Evolutionary conservation across 2,888 invertebrate genomes (phyloP), one percentile per base, ranked within the genome.

Genomic region (Napeogenes inachia): DNA sequence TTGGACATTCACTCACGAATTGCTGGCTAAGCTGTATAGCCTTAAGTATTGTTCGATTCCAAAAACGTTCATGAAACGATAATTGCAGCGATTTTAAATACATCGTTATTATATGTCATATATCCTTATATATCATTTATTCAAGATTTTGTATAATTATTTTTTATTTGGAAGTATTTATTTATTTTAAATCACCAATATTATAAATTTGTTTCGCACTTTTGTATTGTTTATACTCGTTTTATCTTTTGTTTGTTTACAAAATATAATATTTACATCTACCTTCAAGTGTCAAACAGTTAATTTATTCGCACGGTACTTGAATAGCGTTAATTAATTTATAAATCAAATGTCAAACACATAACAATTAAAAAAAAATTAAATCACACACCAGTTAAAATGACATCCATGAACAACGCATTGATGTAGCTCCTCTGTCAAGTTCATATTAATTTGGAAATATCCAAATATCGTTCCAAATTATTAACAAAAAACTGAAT

Each of bases 331-430:
- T 50, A 63, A 63, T 66, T 61, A 65, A 45, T 63, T 57, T 54
- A 58, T 38, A 47, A 54, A 61, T 50, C 56, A 54, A 59, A 53
- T 38, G 45, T n/a, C 35, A 56, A 46, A 45, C 56, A 59, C 54
- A 57, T 45, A 60, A 66, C 60, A 59, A 56, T 54, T 45, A 33
- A 42, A 62, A 58, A 73, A 78, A 75, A 73, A 63, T 76, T 78
- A 78, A 66, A 70, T 69, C 81, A 90, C 90, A 84, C 87, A 90
- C 90, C 90, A 80, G 83, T 90, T 89, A 89, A 89, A 86, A 88
- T 84, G 85, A 90, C 89, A 90, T 90, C 90, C 90, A 90, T 90
- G 89, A 90, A 90, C 87, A 90, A 87, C 79, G 86, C 90, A 90
- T 88, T 89, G 89, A 89, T 81, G 83, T 84, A 74, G 84, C 78